Conservation (phyloP, 2,797 vertebrate species). For the Acanthurus lineatus region DNA sequence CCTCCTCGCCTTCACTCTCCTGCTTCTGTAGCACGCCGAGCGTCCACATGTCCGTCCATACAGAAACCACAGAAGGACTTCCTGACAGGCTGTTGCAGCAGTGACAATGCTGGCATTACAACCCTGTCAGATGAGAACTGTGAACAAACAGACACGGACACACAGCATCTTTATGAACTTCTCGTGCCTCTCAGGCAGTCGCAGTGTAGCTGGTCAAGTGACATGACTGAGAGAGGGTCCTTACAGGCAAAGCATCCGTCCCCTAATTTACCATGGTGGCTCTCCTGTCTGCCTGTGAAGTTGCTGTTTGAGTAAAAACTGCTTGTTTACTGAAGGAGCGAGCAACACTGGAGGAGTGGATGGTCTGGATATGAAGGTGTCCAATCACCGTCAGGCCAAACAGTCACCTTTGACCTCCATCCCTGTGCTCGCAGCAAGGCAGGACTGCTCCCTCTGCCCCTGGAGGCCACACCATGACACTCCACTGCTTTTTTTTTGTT, state of each 20-base stretch:
- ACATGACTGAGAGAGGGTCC: constrained; percentile 70
- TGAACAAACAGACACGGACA: constrained; percentile 62
- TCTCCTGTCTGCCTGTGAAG: constrained; percentile 66
- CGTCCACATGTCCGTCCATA: constrained; percentile 69
- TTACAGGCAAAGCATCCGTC: constrained; percentile 63
- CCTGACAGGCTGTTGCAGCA: constrained; percentile 56
- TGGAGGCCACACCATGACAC: constrained; percentile 76
- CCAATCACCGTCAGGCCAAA: constrained; percentile 50
- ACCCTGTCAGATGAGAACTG: constrained; percentile 62
- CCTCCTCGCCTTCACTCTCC: constrained; percentile 76
- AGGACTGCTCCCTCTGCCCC: constrained; percentile 70
- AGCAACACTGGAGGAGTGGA: constrained; percentile 58
- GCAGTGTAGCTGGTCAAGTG: constrained; percentile 72
- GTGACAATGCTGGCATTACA: constrained; percentile 45
- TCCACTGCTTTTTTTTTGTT: constrained; percentile 70
- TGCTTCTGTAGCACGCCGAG: constrained; percentile 79
- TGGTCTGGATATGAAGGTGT: constrained; percentile 62
- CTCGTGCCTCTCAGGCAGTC: constrained; percentile 72
- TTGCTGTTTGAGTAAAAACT: constrained; percentile 75
- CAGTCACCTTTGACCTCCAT: constrained; percentile 62
- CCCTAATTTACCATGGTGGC: constrained; percentile 53
- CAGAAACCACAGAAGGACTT: constrained; percentile 72
- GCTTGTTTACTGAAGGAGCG: constrained; percentile 70
- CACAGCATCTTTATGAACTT: constrained; percentile 71
- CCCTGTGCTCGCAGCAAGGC: constrained; percentile 62